Base-by-base conservation (phyloP, 2,113 vertebrate genomes). In the Hemicordylus capensis region DNA sequence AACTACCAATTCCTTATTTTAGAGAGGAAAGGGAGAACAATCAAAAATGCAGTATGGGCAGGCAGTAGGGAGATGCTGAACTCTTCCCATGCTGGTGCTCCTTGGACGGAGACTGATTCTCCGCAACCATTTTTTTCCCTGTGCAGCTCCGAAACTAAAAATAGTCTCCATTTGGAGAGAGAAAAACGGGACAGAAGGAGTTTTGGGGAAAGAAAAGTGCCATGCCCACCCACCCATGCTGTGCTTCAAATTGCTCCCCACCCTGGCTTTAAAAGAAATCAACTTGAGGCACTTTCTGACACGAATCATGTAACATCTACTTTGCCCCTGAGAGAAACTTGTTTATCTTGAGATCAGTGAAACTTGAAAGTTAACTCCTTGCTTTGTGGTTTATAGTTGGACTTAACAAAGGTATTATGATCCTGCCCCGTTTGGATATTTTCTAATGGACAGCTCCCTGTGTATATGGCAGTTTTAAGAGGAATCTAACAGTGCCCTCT, bases 401-500 rank as follows among this genome's bases (percentile, higher is more conserved):
- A 5, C 48, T 26, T 20, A 20, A n/a, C 22, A 31, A 6, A 76
- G 20, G 39, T 72, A 72, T 72, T 72, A 12, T 44, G 34, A 22
- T 69, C 22, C 37, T 37, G n/a, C 4, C 34, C 37, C 22, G 19
- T 17, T 8, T 61, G n/a, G n/a, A n/a, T n/a, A n/a, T 66, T 69
- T 37, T 11, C 12, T 2, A 31, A 48, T 8, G 14, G 44, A 44
- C 69, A 72, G 42, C 42, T 28, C 4, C 24, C 22, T 46, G 24
- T 3, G 9, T 67, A 39, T 24, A 14, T 72, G 66, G 15, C 66
- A 17, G 8, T 59, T 56, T 72, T 91, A 80, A 90, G 90, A 28
- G 88, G 95, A 34, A 5, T 90, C 90, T 0, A 83, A 20, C 89
- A 72, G 90, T 86, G 94, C 96, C 96, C 95, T 95, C 95, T 96